Percentiles rank a stretch among this genome's conserved stretches.
Conservation (phyloP, 1,140 invertebrate genomes). For the Solenopsis invicta region DNA sequence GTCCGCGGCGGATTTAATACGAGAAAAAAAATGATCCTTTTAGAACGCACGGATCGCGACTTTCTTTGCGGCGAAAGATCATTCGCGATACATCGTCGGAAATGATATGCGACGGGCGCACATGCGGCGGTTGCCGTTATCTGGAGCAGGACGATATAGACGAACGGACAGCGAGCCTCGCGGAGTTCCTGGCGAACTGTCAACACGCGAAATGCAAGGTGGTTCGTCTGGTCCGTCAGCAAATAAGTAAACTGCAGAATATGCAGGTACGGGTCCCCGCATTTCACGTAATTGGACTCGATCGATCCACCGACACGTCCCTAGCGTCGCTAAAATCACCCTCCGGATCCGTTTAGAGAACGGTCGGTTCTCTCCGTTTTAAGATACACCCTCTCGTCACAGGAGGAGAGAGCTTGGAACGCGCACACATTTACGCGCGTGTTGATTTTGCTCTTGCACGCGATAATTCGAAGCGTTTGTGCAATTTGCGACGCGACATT, state of each 20-base stretch:
- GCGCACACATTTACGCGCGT: slow-evolving; percentile 13
- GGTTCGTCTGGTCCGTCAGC: slow-evolving; percentile 75
- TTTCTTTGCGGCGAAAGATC: background rate
- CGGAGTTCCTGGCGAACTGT: slow-evolving; percentile 75
- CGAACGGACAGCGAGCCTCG: background rate
- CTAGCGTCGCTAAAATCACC: background rate
- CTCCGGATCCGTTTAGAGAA: slow-evolving; percentile 19
- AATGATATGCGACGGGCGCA: slow-evolving; percentile 66
- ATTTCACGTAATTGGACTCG: slow-evolving; percentile 51
- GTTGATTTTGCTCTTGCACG: slow-evolving; percentile 37
- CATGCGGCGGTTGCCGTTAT: slow-evolving; percentile 15
- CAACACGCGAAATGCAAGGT: slow-evolving; percentile 79
- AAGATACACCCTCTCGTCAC: background rate
- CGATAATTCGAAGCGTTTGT: slow-evolving; percentile 14
- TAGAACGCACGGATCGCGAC: background rate
- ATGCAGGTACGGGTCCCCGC: slow-evolving; percentile 70
- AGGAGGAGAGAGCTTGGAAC: background rate
- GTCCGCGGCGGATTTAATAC: background rate
- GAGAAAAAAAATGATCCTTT: slow-evolving; percentile 36
- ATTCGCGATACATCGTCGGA: background rate
- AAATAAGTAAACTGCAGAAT: slow-evolving; percentile 75
- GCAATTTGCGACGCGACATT: background rate
- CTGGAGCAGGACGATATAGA: background rate
- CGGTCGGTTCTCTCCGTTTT: background rate
- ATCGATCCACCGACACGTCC: slow-evolving; percentile 21